Evolutionary conservation across 2,113 vertebrate genomes (phyloP).

Genomic region (Tachysurus vachellii): DNA sequence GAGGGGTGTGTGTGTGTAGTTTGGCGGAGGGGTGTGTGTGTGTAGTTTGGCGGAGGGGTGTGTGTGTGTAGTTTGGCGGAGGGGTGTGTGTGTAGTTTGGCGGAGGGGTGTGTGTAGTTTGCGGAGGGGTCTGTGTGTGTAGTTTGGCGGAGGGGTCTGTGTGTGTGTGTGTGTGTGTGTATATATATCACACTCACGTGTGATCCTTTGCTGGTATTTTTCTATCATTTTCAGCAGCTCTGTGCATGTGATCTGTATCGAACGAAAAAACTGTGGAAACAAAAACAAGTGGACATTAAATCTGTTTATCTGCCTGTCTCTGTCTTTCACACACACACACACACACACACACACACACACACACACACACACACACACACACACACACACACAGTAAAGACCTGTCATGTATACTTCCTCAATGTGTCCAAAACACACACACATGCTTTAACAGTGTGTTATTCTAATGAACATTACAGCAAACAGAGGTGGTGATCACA

Average conservation of each 20-base stretch:
- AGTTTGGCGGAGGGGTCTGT: background rate
- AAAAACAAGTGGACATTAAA: slow-evolving; percentile 34
- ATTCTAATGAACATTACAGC: background rate
- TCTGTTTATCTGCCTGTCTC: background rate
- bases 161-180: slow-evolving; percentile 29
- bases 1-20: background rate
- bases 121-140: background rate
- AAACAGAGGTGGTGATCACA: background rate
- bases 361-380: background rate
- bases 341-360: background rate
- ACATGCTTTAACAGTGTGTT: background rate
- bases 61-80: background rate
- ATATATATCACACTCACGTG: slow-evolving; percentile 67
- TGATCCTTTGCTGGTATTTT: slow-evolving; percentile 80
- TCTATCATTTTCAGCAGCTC: slow-evolving; percentile 83
- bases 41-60: too few species aligned
- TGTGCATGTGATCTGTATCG: slow-evolving; percentile 77
- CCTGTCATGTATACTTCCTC: background rate
- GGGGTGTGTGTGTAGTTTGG: background rate
- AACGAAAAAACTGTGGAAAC: slow-evolving; percentile 79
- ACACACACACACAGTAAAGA: background rate
- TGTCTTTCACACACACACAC: slow-evolving; percentile 5
- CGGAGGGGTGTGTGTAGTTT: background rate
- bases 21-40: background rate
- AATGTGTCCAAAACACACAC: background rate